These are phyloP conservation scores for Petrolisthes cinctipes DNA, from an alignment of 2,888 invertebrate species.

Conservation along the genomic window DNA sequence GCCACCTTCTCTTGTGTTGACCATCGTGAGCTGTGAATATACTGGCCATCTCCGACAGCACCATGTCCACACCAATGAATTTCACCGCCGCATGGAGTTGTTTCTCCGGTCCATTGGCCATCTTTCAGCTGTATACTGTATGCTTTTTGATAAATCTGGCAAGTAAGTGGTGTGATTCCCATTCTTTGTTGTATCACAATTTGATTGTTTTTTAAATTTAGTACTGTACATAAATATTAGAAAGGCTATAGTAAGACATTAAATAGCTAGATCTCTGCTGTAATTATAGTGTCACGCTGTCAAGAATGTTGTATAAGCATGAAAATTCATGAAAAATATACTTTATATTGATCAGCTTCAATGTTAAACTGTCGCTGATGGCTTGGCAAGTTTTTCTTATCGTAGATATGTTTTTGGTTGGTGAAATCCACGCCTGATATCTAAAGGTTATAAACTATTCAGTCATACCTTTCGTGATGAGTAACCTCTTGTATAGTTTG, in stretches of 20 bases:
- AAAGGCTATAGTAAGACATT: background rate
- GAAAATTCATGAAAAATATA: too few relatives aligned
- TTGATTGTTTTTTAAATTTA: background rate
- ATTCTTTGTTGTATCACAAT: background rate
- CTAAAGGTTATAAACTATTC: too few relatives aligned
- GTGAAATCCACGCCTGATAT: too few relatives aligned
- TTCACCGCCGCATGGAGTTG: slow-evolving; percentile 79
- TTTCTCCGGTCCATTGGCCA: slow-evolving; percentile 91
- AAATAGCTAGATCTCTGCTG: background rate
- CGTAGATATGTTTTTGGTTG: too few relatives aligned
- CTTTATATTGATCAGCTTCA: too few relatives aligned
- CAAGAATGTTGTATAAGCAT: too few relatives aligned
- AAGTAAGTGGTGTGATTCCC: slow-evolving; percentile 75
- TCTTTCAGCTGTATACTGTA: slow-evolving; percentile 96
- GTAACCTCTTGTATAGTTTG: too few relatives aligned
- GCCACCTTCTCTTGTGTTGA: slow-evolving; percentile 67
- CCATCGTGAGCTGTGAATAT: slow-evolving; percentile 77
- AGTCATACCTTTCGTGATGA: too few relatives aligned
- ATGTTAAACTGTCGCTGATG: too few relatives aligned
- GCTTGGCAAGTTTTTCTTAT: too few relatives aligned
- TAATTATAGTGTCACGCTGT: background rate
- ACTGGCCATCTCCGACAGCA: slow-evolving; percentile 77
- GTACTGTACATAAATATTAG: background rate
- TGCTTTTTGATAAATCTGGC: slow-evolving; percentile 92
- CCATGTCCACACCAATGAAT: slow-evolving; percentile 75